Base-by-base conservation (phyloP, 2,113 vertebrate genomes). In the Acrocephalus kingi region DNA sequence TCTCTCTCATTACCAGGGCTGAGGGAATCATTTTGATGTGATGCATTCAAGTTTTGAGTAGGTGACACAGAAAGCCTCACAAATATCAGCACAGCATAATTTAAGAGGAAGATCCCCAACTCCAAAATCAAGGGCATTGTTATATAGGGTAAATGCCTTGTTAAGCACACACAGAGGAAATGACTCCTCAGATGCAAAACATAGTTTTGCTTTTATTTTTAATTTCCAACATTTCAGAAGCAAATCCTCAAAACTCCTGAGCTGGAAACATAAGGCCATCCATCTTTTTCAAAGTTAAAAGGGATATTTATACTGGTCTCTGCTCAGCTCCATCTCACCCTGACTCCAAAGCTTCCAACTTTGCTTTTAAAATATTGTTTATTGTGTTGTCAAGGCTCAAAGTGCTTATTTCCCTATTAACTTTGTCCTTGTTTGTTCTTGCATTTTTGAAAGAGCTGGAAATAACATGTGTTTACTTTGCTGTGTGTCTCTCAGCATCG, bases 401-500 rank as follows among this genome's bases (percentile, higher is more conserved):
- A 96, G 96, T 96, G 94, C 92, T 90, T 96, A 94, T 95, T 97
- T 96, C 96, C 94, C 86, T 93, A 96, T 97, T 97, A 96, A 96
- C 93, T 93, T 94, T 84, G 96, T 94, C 93, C 96, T 93, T 96
- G 92, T 96, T 96, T 97, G 96, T 96, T 96, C 96, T 94, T 95
- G 91, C 91, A 68, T 97, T 97, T 97, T 72, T 90, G 85, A 94
- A 96, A 95, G 93, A 90, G 96, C 96, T 96, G 93, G 92, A 95
- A 97, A 96, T 95, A 97, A 92, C 94, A 89, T 54, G 80, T 96
- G 93, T 96, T 96, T 96, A 96, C 94, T 95, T 93, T 95, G 68
- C 93, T 93, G 86, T 35, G 64, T 15, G 83, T 88, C 83, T 92
- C 90, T 90, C 93, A 72, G 94, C 94, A 96, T 96, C 96, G 80